Evolutionary conservation across 2,113 vertebrate species (phyloP), one percentile per base, ranked within the genome.

Genomic region (Copsychus sechellarum): DNA sequence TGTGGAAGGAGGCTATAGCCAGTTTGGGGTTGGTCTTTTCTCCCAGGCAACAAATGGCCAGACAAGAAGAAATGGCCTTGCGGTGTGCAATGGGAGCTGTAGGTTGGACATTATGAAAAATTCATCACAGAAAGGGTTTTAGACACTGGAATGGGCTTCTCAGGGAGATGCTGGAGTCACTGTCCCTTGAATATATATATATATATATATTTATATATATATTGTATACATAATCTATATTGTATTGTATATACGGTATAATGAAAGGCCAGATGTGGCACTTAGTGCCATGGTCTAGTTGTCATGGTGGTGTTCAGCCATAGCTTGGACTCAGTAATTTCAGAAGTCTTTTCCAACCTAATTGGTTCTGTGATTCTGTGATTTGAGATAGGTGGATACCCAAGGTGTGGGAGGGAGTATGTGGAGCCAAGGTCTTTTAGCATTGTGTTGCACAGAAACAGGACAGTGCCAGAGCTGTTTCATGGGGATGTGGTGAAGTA

Each of bases 231-330:
- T 48, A 48, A 11, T 48, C 22, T 48, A 23, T 48, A 25, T 25
- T 25, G 48, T 42, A 15, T 11, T 8, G 29, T 43, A 24, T 33
- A 33, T 33, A 24, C 14, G 16, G 14, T 23, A 33, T 43, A 33
- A 45, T 33, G 40, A 15, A 84, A 24, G 40, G 23, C 23, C 28
- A 50, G 34, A 38, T 64, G 12, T 65, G 42, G 29, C 69, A 23
- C 11, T 47, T 4, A 20, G 8, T 56, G n/a, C n/a, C n/a, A 28
- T 40, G 28, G 29, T 65, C 29, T 48, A n/a, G 5, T 48, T 48
- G 42, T 34, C 20, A 11, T 13, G 29, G 12, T n/a, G 28, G 12
- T 85, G 23, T 48, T 74, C 0, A 0, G 15, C 40, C 20, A 29
- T 20, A 57, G 42, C 9, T 7, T 48, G 50, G 24, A 48, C 19